phyloP scores from a whole-genome alignment of 2,113 vertebrate species.

The Apus apus region DNA sequence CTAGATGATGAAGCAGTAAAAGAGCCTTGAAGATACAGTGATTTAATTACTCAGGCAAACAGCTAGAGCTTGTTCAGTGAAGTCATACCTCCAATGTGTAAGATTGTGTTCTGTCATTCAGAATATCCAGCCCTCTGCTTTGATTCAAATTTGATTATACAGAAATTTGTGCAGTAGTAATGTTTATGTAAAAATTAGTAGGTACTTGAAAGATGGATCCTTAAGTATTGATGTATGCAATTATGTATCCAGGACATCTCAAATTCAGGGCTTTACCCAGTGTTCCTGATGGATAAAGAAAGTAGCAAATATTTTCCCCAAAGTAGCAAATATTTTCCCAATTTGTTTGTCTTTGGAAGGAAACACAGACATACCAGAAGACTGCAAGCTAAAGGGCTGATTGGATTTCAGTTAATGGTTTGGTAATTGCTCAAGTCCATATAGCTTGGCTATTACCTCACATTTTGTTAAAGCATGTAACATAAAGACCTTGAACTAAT shows the following conservation, averaged over 20 bases:
- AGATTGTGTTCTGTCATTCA: background rate
- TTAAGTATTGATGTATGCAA: background rate
- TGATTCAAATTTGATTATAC: conserved; percentile 40
- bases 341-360: background rate
- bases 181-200: background rate
- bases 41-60: conserved; percentile 8
- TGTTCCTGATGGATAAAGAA: background rate
- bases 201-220: background rate
- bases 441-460: background rate
- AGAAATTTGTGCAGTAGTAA: background rate
- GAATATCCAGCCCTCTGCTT: background rate
- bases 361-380: background rate
- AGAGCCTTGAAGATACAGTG: background rate
- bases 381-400: background rate
- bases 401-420: background rate
- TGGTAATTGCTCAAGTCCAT: background rate
- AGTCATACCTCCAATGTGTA: background rate
- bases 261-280: background rate
- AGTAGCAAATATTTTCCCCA: background rate
- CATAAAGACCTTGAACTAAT: background rate
- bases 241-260: background rate
- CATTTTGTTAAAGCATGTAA: background rate
- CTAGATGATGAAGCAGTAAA: background rate
- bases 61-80: background rate
- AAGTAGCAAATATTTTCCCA: background rate